These are phyloP conservation scores for Platycheirus rosarum DNA, from an alignment of 2,888 invertebrate genomes.

Conservation along the genomic window DNA sequence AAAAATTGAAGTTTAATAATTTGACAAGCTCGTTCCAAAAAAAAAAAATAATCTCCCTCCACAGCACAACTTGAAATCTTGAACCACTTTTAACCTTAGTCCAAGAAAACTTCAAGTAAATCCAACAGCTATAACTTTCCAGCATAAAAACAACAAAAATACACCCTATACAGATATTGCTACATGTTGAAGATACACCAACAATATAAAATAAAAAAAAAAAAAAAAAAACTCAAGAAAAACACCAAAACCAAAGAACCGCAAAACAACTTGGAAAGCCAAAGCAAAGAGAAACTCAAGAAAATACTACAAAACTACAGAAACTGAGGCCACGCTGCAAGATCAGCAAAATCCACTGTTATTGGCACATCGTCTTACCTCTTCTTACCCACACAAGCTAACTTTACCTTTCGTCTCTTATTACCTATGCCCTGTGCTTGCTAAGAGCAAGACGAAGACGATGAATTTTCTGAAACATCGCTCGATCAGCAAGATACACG, in stretches of 20 bases:
- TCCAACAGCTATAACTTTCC: not conserved
- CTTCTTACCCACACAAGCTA: constrained; percentile 1
- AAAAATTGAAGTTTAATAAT: too few relatives aligned
- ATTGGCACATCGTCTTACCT: constrained; percentile 48
- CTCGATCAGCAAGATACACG: constrained; percentile 58
- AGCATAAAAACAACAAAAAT: constrained; percentile 37
- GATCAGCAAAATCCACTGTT: constrained; percentile 68
- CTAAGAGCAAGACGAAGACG: not conserved
- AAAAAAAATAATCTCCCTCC: too few relatives aligned
- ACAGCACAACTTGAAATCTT: too few relatives aligned
- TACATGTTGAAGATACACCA: constrained; percentile 12
- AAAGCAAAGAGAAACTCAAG: constrained; percentile 33
- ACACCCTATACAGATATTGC: constrained; percentile 1
- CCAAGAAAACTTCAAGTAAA: not conserved
- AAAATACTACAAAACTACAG: constrained; percentile 47
- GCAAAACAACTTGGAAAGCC: constrained; percentile 26
- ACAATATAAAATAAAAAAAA: constrained; percentile 9
- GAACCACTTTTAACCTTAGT: too few relatives aligned
- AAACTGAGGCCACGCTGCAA: constrained; percentile 38
- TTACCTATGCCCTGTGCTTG: constrained; percentile 8
- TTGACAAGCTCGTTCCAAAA: too few relatives aligned
- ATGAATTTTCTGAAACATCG: constrained; percentile 36
- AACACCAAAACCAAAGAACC: constrained; percentile 17
- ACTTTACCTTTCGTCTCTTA: constrained; percentile 25
- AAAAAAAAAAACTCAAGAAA: constrained; percentile 42